These are phyloP conservation scores for Philereme transversata DNA, from an alignment of 2,888 invertebrate species.

Conservation along the genomic window DNA sequence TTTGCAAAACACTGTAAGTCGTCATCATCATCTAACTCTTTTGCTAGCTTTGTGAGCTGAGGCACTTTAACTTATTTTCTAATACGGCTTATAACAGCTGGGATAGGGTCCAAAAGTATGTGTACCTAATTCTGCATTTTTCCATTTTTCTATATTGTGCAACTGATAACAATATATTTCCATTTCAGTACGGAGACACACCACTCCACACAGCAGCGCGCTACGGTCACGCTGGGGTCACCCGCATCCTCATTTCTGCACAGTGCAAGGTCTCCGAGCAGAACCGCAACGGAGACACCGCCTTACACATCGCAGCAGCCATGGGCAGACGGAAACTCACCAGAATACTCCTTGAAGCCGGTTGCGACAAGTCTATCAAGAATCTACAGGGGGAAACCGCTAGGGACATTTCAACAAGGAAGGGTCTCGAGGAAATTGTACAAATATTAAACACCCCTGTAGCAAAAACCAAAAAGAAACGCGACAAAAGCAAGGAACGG, in stretches of 20 bases:
- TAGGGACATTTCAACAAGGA: constrained; percentile 93
- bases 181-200: constrained; percentile 94
- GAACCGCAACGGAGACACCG: constrained; percentile 98
- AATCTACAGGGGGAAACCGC: constrained; percentile 97
- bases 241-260: constrained; percentile 96
- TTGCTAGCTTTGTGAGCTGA: too few relatives aligned
- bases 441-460: constrained; percentile 87
- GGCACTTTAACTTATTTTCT: too few relatives aligned
- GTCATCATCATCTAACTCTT: too few relatives aligned
- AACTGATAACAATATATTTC: background rate
- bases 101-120: too few relatives aligned
- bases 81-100: too few relatives aligned
- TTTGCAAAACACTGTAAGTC: constrained; percentile 92
- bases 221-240: constrained; percentile 98
- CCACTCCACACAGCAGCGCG: constrained; percentile 97
- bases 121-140: too few relatives aligned
- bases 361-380: constrained; percentile 86
- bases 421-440: constrained; percentile 93
- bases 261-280: constrained; percentile 93
- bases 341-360: constrained; percentile 94
- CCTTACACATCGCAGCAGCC: constrained; percentile 96
- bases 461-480: constrained; percentile 73
- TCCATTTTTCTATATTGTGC: too few relatives aligned
- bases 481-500: constrained; percentile 81
- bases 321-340: constrained; percentile 97